A percentile compares a stretch with the other conserved stretches of the same genome.
These are phyloP conservation scores for Brachirus orientalis DNA, from an alignment of 2,113 vertebrate species.

Conservation along the genomic window DNA sequence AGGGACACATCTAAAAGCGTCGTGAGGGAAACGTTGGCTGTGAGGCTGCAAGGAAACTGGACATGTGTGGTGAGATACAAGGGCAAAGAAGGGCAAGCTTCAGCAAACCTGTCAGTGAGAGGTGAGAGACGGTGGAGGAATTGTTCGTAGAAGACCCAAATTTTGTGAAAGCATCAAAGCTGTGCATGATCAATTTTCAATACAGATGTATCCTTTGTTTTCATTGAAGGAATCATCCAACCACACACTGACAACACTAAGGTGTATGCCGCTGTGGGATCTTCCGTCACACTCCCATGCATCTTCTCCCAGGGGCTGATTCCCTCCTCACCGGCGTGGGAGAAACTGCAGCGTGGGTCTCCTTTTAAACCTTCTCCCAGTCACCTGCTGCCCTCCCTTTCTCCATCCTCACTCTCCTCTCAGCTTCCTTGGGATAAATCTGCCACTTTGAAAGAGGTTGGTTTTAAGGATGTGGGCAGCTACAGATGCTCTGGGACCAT, in stretches of 20 bases:
- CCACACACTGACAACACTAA: conserved; percentile 50
- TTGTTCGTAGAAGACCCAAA: not conserved
- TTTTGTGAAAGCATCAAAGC: not conserved
- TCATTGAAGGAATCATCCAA: conserved; percentile 67
- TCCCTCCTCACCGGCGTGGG: conserved; percentile 43
- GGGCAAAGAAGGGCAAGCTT: conserved; percentile 15
- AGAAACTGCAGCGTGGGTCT: conserved; percentile 32
- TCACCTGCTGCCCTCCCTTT: conserved; percentile 27
- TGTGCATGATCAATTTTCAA: not conserved
- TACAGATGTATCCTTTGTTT: not conserved
- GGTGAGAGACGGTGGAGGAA: conserved; percentile 53
- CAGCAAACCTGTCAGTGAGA: conserved; percentile 59
- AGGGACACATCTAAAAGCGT: accelerated
- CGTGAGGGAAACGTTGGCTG: conserved; percentile 14
- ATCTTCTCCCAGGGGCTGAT: conserved; percentile 61
- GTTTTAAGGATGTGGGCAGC: conserved; percentile 58
- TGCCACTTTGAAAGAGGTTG: conserved; percentile 53
- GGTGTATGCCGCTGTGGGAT: conserved; percentile 74
- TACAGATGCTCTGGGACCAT: conserved; percentile 73
- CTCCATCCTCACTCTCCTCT: not conserved
- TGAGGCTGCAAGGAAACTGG: conserved; percentile 67
- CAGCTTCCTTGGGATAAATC: conserved; percentile 50
- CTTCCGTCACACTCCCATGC: conserved; percentile 72
- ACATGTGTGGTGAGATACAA: conserved; percentile 54
- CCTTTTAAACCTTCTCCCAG: not conserved